Evolutionary conservation across 1,140 invertebrate species (phyloP), one percentile per base, ranked within the genome.

Genomic region (Campoletis sonorensis): DNA sequence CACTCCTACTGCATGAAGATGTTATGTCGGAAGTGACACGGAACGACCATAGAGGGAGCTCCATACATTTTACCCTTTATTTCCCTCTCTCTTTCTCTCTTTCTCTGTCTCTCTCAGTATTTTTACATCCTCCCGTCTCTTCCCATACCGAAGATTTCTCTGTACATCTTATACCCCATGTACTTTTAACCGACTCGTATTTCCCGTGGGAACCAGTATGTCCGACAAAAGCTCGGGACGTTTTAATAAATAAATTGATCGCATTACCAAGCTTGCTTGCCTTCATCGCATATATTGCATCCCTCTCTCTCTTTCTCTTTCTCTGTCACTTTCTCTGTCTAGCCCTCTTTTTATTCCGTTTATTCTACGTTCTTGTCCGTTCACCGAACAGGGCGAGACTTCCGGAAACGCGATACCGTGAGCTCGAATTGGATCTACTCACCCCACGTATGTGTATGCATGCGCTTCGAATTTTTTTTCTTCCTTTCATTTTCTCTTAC

Each of bases 321-420:
- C n/a, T n/a, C n/a, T n/a, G n/a, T n/a, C n/a, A n/a, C n/a, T n/a
- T n/a, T n/a, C n/a, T 4, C 26, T 81, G 82, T 33, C 30, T 33
- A 33, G 30, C 33, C 27, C 33, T 23, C 37, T 87, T 81, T 80
- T 76, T 82, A 84, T 81, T 81, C 81, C 81, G 81, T 75, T 72
- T 40, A 75, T 80, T 58, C 54, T 80, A 81, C 68, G 61, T 72
- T 77, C 76, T 78, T 79, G 72, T 81, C 80, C 83, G 84, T 64
- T 67, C 30, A 15, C 49, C 75, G 21, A 73, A 8, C 79, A 71
- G 81, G 67, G 77, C 49, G 49, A 71, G 54, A 67, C 72, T 85
- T 86, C 85, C 85, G 85, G 85, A 84, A 86, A 86, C 80, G 79
- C 72, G 85, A 86, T 84, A 86, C 84, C 84, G 82, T 83, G 70